Percentiles rank a stretch among this genome's conserved stretches.
Evolutionary conservation across 37 sponge, comb jelly and placozoan genomes (phyloP).

Genomic region (Bolinopsis microptera): DNA sequence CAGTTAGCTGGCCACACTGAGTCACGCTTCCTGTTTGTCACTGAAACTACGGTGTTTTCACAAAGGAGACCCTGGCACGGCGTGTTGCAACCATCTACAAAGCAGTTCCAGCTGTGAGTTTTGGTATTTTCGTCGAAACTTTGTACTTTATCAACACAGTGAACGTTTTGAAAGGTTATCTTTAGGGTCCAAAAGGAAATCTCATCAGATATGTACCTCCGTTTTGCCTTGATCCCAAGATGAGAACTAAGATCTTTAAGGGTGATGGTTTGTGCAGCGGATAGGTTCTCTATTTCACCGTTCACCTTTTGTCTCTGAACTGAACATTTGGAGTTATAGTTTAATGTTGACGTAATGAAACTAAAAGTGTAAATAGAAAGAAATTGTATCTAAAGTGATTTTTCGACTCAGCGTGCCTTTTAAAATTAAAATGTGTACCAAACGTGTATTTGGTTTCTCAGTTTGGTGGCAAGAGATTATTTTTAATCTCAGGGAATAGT

Average conservation of each 20-base stretch:
- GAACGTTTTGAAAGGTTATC: background rate
- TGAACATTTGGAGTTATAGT: too few species aligned
- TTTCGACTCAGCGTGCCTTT: too few species aligned
- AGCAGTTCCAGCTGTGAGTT: background rate
- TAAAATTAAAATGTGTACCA: too few species aligned
- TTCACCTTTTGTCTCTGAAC: background rate
- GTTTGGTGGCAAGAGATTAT: too few species aligned
- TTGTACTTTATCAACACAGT: background rate
- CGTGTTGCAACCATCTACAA: background rate
- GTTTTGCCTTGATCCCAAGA: background rate
- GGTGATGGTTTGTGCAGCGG: background rate
- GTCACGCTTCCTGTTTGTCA: background rate
- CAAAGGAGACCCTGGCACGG: background rate
- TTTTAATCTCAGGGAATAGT: too few species aligned
- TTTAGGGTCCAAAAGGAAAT: background rate
- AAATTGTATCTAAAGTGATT: too few species aligned
- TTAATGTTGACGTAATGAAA: too few species aligned
- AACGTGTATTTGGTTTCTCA: too few species aligned
- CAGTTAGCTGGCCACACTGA: background rate
- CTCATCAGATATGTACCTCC: background rate
- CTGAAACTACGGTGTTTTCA: background rate
- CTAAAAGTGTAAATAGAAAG: too few species aligned
- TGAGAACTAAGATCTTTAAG: background rate
- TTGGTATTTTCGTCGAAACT: background rate
- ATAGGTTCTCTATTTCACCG: background rate